phyloP scores from a whole-genome alignment of 2,888 invertebrate genomes.

The Campaea margaritaria region DNA sequence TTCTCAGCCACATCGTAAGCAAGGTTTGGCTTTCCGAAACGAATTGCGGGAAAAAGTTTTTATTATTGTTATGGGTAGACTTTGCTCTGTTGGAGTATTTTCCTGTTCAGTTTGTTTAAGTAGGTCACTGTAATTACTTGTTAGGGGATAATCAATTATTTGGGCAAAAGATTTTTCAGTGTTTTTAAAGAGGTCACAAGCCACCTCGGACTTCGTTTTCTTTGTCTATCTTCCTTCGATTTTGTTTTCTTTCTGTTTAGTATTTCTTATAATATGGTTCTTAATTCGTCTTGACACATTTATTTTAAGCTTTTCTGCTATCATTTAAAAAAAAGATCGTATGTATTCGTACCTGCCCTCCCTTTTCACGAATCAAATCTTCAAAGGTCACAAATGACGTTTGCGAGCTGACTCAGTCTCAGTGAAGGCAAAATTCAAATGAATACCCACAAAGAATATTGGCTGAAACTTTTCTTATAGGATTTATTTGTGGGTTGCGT shows the following conservation, averaged over 20 bases:
- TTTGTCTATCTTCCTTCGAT: too few species aligned
- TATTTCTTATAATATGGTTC: too few species aligned
- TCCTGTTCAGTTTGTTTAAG: constrained; percentile 8
- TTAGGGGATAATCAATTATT: neutral
- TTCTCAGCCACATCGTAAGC: constrained; percentile 67
- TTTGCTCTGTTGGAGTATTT: constrained; percentile 20
- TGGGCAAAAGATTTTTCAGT: neutral
- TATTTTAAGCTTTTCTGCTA: too few species aligned
- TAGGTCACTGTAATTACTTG: neutral
- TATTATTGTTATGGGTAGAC: constrained; percentile 11
- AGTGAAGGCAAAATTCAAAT: constrained; percentile 29
- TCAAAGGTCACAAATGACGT: constrained; percentile 30
- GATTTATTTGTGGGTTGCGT: constrained; percentile 58
- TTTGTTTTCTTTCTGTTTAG: too few species aligned
- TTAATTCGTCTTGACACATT: too few species aligned
- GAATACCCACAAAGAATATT: constrained; percentile 30
- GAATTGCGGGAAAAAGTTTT: constrained; percentile 54
- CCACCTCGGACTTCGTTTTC: too few species aligned
- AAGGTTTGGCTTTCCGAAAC: constrained; percentile 60
- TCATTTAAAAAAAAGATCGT: too few species aligned
- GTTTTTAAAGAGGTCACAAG: neutral
- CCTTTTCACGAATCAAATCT: constrained; percentile 18
- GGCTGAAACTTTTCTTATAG: constrained; percentile 51
- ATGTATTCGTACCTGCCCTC: neutral
- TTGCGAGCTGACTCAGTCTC: constrained; percentile 27